Conservation (phyloP, 2,888 invertebrate species). For the Latheticus oryzae region DNA sequence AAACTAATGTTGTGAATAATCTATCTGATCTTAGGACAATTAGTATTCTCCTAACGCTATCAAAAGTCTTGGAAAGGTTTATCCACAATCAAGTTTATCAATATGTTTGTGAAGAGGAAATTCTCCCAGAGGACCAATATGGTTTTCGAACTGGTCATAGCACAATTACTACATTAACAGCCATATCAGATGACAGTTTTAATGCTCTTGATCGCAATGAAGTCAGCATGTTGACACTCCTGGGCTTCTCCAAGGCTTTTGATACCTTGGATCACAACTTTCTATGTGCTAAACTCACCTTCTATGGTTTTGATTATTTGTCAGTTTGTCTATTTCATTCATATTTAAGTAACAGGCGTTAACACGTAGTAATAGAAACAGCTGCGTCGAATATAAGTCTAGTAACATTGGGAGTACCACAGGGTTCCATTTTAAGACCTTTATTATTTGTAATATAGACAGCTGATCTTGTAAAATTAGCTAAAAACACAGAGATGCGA, state of each 20-base stretch:
- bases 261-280: not conserved
- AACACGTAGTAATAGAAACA: not conserved
- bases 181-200: not conserved
- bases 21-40: not conserved
- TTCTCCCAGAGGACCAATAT: not conserved
- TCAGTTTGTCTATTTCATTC: not conserved
- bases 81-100: not conserved
- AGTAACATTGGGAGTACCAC: not conserved
- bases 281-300: not conserved
- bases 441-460: not conserved
- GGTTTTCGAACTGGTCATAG: not conserved
- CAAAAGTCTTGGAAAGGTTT: not conserved
- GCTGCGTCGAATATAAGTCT: not conserved
- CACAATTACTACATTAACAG: not conserved
- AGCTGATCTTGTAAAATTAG: not conserved
- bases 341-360: not conserved
- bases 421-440: not conserved
- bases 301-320: not conserved
- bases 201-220: not conserved
- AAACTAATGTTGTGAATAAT: too few relatives aligned
- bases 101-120: not conserved
- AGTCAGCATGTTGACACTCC: not conserved
- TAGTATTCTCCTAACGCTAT: not conserved
- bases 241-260: not conserved
- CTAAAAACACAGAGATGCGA: not conserved